A percentile compares a stretch with the other conserved stretches of the same genome.
Conservation (phyloP, 2,888 invertebrate genomes). For the Microctonus hyperodae region DNA sequence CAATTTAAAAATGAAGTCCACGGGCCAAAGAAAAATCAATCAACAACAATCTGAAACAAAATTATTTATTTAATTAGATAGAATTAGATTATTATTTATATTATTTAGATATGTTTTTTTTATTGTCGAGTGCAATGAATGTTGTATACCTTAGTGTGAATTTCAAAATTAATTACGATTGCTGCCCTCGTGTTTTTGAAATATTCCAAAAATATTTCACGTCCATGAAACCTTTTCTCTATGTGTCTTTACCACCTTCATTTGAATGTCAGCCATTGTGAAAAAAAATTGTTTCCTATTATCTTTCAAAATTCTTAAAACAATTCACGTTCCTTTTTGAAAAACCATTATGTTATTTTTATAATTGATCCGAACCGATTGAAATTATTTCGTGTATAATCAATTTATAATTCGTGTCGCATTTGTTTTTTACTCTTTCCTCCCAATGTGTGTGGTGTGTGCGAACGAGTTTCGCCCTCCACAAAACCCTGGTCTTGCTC, state of each 20-base stretch:
- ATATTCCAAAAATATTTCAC: background rate
- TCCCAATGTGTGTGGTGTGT: constrained; percentile 36
- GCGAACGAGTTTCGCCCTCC: constrained; percentile 43
- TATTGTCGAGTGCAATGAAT: constrained; percentile 24
- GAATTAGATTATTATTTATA: background rate
- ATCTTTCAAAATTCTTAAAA: too few species aligned
- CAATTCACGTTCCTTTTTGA: too few species aligned
- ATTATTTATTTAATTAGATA: background rate
- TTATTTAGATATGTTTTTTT: constrained; percentile 29
- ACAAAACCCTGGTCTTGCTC: constrained; percentile 37
- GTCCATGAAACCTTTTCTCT: background rate
- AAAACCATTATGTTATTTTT: background rate
- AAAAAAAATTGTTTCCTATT: background rate
- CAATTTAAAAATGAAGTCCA: background rate
- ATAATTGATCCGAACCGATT: background rate
- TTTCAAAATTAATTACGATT: background rate
- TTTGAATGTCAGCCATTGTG: constrained; percentile 11
- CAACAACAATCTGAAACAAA: background rate
- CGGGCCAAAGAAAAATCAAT: background rate
- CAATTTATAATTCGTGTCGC: background rate
- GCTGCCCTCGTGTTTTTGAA: constrained; percentile 10
- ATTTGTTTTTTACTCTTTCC: constrained; percentile 9
- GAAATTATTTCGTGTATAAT: constrained; percentile 14
- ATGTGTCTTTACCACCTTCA: constrained; percentile 1
- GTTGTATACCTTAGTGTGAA: constrained; percentile 1